Percentiles rank a stretch among this genome's conserved stretches.
Evolutionary conservation across 1,140 invertebrate species (phyloP).

Genomic region (Scaptomyza pallida): DNA sequence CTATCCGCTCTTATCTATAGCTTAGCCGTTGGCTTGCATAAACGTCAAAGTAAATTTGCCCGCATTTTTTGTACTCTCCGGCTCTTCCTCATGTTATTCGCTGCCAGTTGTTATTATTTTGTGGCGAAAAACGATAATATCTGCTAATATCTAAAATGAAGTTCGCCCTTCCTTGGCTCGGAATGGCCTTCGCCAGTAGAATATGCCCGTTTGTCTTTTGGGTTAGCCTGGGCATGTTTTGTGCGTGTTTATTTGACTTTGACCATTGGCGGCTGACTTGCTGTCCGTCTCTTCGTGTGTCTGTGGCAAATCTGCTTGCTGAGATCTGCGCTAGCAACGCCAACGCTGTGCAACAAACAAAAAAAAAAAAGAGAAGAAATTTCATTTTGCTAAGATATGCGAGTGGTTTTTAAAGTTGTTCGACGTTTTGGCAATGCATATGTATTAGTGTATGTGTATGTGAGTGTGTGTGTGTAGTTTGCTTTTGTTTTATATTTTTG

Average conservation of each 20-base stretch:
- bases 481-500: constrained; percentile 29
- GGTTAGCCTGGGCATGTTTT: constrained; percentile 40
- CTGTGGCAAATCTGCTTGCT: constrained; percentile 42
- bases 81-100: constrained; percentile 3
- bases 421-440: not conserved
- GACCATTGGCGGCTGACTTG: constrained; percentile 38
- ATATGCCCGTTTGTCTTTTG: constrained; percentile 6
- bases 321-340: constrained; percentile 66
- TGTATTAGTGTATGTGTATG: too few relatives aligned
- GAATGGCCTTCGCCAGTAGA: constrained; percentile 35
- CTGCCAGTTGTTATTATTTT: constrained; percentile 51
- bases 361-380: too few relatives aligned
- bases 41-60: constrained; percentile 4
- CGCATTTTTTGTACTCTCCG: constrained; percentile 16
- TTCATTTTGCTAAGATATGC: constrained; percentile 36
- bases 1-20: constrained; percentile 10
- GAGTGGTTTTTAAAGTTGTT: constrained; percentile 36
- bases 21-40: not conserved
- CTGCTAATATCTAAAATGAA: constrained; percentile 53
- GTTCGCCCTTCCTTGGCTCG: constrained; percentile 57
- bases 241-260: constrained; percentile 77
- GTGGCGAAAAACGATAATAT: constrained; percentile 54
- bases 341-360: constrained; percentile 60
- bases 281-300: constrained; percentile 1
- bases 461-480: constrained; percentile 6